phyloP scores from a whole-genome alignment of 2,888 invertebrate species.

The Beris morrisii region DNA sequence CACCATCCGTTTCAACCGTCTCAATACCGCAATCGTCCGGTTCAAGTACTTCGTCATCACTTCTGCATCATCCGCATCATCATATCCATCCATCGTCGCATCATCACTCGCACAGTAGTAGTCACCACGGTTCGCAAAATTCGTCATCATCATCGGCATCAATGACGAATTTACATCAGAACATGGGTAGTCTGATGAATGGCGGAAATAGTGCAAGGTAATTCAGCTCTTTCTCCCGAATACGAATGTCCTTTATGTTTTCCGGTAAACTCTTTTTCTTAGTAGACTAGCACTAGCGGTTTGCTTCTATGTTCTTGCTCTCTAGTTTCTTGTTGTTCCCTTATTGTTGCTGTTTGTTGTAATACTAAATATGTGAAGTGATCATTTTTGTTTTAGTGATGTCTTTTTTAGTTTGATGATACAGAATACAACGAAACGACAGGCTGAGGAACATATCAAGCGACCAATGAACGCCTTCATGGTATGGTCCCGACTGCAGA shows the following conservation, averaged over 20 bases:
- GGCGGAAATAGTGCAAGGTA: slow-evolving; percentile 56
- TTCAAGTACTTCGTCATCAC: slow-evolving; percentile 43
- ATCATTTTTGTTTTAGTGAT: slow-evolving; percentile 46
- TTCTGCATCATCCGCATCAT: slow-evolving; percentile 44
- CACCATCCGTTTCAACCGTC: slow-evolving; percentile 43
- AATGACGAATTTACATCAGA: slow-evolving; percentile 55
- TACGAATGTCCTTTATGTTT: too few relatives aligned
- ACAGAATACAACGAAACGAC: slow-evolving; percentile 57
- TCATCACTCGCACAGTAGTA: slow-evolving; percentile 30
- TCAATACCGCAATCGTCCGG: slow-evolving; percentile 29
- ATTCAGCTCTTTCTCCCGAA: slow-evolving; percentile 15
- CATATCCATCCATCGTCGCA: slow-evolving; percentile 44
- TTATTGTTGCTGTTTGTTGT: background rate
- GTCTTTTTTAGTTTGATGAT: slow-evolving; percentile 57
- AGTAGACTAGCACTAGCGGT: too few relatives aligned
- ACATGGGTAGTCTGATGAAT: slow-evolving; percentile 56
- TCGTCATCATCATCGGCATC: slow-evolving; percentile 43
- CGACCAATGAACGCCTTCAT: slow-evolving; percentile 98
- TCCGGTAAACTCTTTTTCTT: too few relatives aligned
- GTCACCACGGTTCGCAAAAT: slow-evolving; percentile 47
- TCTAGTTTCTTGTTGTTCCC: background rate
- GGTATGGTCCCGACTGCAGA: slow-evolving; percentile 94
- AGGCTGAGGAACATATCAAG: slow-evolving; percentile 87
- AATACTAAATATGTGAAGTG: slow-evolving; percentile 30
- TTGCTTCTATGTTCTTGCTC: background rate